Evolutionary conservation across 2,888 invertebrate species (phyloP), one percentile per base, ranked within the genome.

Genomic region (Eumacrocentrus americanus): DNA sequence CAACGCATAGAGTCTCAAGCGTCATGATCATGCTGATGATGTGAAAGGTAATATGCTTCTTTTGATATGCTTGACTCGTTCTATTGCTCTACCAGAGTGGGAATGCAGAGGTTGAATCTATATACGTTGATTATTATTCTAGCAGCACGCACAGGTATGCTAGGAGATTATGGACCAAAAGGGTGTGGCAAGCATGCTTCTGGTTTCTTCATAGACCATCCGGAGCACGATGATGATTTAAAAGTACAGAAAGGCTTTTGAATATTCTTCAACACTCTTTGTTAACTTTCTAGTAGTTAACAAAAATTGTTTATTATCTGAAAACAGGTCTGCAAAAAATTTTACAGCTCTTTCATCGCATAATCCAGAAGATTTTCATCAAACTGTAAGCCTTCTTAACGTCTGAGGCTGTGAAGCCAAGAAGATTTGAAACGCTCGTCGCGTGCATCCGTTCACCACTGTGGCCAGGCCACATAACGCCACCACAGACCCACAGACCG

Each of bases 161-260:
- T 20, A 37, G 16, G 22, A 46, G 44, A 34, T 22, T 42, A 35
- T 58, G 34, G 29, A n/a, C 25, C 18, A 42, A 2, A n/a, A 57
- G 42, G 58, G 58, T 51, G 58, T 58, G 58, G 58, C 58, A 34
- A 51, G 34, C 23, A 12, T 55, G n/a, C 40, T 44, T n/a, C 40
- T 11, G 7, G 11, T 40, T 50, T 42, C 34, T 40, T 48, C 25
- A 53, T 25, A 11, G n/a, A 35, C n/a, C n/a, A n/a, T n/a, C n/a
- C n/a, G n/a, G n/a, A 35, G n/a, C 2, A 7, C 3, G 29, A 23
- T n/a, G 12, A 7, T 14, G 25, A 12, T 48, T 14, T 5, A 29
- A 29, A 29, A 29, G 9, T 29, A 9, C 29, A n/a, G n/a, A n/a
- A n/a, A n/a, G n/a, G n/a, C n/a, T n/a, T n/a, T n/a, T n/a, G 29